A percentile compares a stretch with the other conserved stretches of the same genome.
phyloP scores from a whole-genome alignment of 1,140 invertebrate species.

The Artemia franciscana region DNA sequence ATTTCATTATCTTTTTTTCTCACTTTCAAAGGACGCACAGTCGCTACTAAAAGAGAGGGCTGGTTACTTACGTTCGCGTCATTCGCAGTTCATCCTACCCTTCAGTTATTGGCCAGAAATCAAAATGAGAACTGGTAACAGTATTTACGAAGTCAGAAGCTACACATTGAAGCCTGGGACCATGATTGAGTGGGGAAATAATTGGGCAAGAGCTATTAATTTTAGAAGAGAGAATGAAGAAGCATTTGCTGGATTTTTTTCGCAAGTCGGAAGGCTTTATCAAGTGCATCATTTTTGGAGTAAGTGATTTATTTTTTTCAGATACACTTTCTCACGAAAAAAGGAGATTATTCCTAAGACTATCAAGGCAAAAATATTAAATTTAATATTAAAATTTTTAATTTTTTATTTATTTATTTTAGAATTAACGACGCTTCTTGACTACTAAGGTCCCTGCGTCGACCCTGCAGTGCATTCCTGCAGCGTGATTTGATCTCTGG shows the following conservation, averaged over 20 bases:
- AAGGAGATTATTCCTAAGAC: too few relatives aligned
- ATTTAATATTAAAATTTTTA: too few relatives aligned
- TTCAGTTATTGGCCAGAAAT: slow-evolving; percentile 31
- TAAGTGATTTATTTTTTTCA: too few relatives aligned
- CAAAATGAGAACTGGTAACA: slow-evolving; percentile 37
- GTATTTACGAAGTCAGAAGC: slow-evolving; percentile 83
- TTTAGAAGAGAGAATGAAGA: slow-evolving; percentile 72
- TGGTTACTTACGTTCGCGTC: slow-evolving; percentile 56
- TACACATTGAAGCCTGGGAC: slow-evolving; percentile 80
- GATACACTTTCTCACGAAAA: too few relatives aligned
- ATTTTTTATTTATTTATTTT: too few relatives aligned
- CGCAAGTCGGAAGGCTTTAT: slow-evolving; percentile 81
- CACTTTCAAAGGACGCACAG: slow-evolving; percentile 39
- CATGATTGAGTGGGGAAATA: slow-evolving; percentile 98
- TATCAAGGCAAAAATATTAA: too few relatives aligned
- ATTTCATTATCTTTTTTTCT: not conserved
- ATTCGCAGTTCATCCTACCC: slow-evolving; percentile 72
- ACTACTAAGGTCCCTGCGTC: too few relatives aligned
- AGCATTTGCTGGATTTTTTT: slow-evolving; percentile 85
- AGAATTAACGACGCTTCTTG: too few relatives aligned
- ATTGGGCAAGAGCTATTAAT: slow-evolving; percentile 87
- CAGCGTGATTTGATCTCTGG: too few relatives aligned
- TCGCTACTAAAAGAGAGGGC: slow-evolving; percentile 54
- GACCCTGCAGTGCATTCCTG: too few relatives aligned
- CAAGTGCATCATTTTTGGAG: slow-evolving; percentile 97